Percentiles rank a stretch among this genome's conserved stretches.
Conservation (phyloP, 2,888 invertebrate species). For the Byasa hedistus region DNA sequence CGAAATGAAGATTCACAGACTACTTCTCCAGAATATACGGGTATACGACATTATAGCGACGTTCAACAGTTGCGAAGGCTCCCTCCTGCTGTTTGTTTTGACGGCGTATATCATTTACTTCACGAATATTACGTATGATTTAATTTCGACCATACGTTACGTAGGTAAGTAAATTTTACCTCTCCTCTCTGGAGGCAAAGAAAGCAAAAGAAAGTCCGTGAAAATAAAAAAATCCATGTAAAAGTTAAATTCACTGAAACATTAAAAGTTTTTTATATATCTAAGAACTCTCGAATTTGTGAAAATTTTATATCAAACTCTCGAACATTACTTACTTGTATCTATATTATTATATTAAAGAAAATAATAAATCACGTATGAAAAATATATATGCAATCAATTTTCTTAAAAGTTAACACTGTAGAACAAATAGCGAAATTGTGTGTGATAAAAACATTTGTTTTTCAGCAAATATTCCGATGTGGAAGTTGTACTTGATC, state of each 20-base stretch:
- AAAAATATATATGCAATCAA: too few species aligned
- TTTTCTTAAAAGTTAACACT: too few species aligned
- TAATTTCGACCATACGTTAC: neutral
- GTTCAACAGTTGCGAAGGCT: slow-evolving; percentile 2
- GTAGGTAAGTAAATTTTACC: neutral
- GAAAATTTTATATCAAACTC: too few species aligned
- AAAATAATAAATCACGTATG: too few species aligned
- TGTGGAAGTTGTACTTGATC: neutral
- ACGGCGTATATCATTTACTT: neutral
- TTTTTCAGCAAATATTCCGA: neutral
- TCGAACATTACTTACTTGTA: too few species aligned
- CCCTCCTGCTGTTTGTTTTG: neutral
- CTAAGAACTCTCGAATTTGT: too few species aligned
- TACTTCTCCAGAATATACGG: neutral
- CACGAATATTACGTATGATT: neutral
- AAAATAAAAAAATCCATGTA: too few species aligned
- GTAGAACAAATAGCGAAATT: neutral
- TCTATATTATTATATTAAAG: too few species aligned
- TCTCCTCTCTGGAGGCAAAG: too few species aligned
- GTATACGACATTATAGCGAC: neutral
- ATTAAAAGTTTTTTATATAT: too few species aligned
- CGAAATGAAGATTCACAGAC: slow-evolving; percentile 1
- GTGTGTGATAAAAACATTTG: neutral
- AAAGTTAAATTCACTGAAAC: too few species aligned
- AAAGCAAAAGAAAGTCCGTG: too few species aligned